Evolutionary conservation across 2,888 invertebrate genomes (phyloP).

Genomic region (Hecatera dysodea): DNA sequence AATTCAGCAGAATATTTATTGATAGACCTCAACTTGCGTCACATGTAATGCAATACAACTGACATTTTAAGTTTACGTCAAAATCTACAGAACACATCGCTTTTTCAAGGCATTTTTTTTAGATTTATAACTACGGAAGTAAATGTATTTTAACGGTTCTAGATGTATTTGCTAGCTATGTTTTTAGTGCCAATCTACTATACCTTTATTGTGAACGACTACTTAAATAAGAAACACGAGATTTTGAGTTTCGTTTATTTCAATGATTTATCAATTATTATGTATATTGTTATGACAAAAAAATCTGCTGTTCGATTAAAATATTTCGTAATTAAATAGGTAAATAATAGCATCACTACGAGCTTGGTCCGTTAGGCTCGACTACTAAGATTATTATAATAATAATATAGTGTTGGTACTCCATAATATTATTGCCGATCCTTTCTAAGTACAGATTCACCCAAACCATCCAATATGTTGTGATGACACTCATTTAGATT

Average conservation of each 20-base stretch:
- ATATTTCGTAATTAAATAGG: conserved; percentile 33
- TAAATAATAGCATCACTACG: conserved; percentile 6
- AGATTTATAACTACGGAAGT: conserved; percentile 6
- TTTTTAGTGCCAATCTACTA: conserved; percentile 46
- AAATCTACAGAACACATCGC: conserved; percentile 18
- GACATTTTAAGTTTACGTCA: conserved; percentile 6
- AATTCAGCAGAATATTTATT: conserved; percentile 9
- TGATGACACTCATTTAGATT: conserved; percentile 48
- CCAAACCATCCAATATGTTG: conserved; percentile 33
- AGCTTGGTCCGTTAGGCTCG: conserved; percentile 25
- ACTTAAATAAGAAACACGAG: conserved; percentile 62
- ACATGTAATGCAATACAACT: conserved; percentile 9
- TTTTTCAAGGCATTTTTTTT: conserved; percentile 39
- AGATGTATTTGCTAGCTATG: conserved; percentile 40
- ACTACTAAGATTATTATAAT: neutral
- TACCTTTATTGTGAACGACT: conserved; percentile 31
- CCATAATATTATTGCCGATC: conserved; percentile 17
- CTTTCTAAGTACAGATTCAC: conserved; percentile 32
- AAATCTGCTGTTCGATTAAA: conserved; percentile 27
- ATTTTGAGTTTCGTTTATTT: conserved; percentile 66
- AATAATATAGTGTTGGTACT: conserved; percentile 16
- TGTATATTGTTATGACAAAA: conserved; percentile 34
- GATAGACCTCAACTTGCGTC: conserved; percentile 24
- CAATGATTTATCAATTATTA: conserved; percentile 44
- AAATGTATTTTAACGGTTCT: conserved; percentile 27